Evolutionary conservation across 2,888 invertebrate genomes (phyloP).

Genomic region (Hirtodrosophila cameraria): DNA sequence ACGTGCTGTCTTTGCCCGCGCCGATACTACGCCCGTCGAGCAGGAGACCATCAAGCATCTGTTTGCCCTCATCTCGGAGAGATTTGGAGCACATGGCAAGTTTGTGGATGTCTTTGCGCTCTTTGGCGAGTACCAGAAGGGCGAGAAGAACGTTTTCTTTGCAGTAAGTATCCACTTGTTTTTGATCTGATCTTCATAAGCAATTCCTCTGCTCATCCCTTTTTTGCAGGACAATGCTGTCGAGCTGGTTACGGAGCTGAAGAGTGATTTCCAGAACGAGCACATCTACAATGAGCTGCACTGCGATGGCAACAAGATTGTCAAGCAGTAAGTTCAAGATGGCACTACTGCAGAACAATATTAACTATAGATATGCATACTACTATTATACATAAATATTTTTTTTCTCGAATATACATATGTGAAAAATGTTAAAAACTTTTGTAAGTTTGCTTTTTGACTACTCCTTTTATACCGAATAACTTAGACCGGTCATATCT

Average conservation of each 20-base stretch:
- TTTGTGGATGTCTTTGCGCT: constrained; percentile 82
- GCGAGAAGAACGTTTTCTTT: constrained; percentile 80
- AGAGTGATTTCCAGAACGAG: constrained; percentile 73
- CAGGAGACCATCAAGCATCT: constrained; percentile 82
- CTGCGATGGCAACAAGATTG: constrained; percentile 73
- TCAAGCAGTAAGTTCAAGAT: constrained; percentile 48
- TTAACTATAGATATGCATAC: constrained; percentile 22
- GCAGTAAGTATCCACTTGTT: constrained; percentile 66
- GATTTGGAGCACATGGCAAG: constrained; percentile 80
- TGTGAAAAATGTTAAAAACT: background rate
- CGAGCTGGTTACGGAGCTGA: constrained; percentile 75
- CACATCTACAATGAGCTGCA: constrained; percentile 76
- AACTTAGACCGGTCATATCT: too few species aligned
- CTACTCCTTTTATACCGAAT: too few species aligned
- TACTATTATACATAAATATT: too few species aligned
- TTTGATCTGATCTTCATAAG: too few species aligned
- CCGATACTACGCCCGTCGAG: constrained; percentile 74
- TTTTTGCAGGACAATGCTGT: constrained; percentile 77
- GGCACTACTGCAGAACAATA: constrained; percentile 9
- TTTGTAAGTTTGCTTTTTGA: background rate
- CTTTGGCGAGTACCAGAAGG: constrained; percentile 80
- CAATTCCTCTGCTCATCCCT: background rate
- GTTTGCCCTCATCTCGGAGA: constrained; percentile 78
- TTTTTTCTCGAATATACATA: constrained; percentile 22
- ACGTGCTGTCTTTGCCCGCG: constrained; percentile 76